Evolutionary conservation across 2,888 invertebrate genomes (phyloP), one percentile per base, ranked within the genome.

Genomic region (Ptychoptera albimana): DNA sequence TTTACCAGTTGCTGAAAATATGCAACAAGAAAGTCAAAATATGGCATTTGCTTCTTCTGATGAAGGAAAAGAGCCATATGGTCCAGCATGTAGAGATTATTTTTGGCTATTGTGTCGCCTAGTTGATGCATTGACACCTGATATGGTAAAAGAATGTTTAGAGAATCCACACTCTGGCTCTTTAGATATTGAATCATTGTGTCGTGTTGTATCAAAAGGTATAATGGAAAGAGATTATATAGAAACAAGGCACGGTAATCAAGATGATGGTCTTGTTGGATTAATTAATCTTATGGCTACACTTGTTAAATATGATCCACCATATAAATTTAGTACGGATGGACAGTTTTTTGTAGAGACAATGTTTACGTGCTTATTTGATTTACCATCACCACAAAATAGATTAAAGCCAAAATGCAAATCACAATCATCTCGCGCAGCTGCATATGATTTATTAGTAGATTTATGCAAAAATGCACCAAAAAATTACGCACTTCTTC

Each of bases 351-450:
- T 66, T 49, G 65, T 64, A 48, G 66, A 66, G 23, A 66, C 82
- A 69, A 75, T 88, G 1, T 92, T 92, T 58, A 81, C 85, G 39
- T 88, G 85, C 60, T 70, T 93, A 2, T 94, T 94, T 60, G 88
- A 88, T 46, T 74, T 93, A 49, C 91, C 93, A 0, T 87, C 82
- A 54, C 85, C 91, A 0, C 76, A 79, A 39, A 76, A 83, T 52
- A 76, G 89, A 2, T 82, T 87, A 56, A 74, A 91, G 37, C 93
- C 94, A 0, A 92, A 92, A 63, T 94, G 93, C 66, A 94, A 94
- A 63, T 87, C 91, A 8, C 83, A 82, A 45, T 77, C 85, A 32
- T 84, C 92, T 0, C 74, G 94, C 41, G 84, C 89, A 0, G 86
- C 91, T 2, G 89, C 92, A 0, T 94, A 88, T 58, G 93, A 93